Conservation (phyloP, 64 coral and sea anemone species). For the Pocillopora verrucosa region DNA sequence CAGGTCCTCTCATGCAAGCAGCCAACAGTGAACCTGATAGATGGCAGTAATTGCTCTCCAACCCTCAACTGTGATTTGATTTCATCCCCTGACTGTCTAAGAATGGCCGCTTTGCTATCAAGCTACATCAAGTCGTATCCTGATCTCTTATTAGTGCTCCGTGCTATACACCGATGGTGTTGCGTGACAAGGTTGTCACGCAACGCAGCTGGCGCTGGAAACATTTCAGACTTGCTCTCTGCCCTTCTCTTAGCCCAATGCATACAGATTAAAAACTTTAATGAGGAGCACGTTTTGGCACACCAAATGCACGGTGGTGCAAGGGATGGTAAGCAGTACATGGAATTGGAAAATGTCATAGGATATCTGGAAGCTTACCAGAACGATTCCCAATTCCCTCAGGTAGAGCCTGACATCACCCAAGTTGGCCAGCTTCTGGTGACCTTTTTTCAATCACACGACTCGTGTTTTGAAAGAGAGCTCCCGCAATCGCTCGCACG, state of each 20-base stretch:
- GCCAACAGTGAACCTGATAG: neutral
- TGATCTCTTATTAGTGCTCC: conserved; percentile 63
- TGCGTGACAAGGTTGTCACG: conserved; percentile 70
- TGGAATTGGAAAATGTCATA: neutral
- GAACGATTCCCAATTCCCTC: neutral
- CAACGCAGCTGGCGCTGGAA: conserved; percentile 49
- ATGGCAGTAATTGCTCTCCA: neutral
- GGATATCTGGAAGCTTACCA: neutral
- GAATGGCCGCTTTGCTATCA: conserved; percentile 54
- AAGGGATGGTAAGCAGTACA: neutral
- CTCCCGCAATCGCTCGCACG: conserved; percentile 59
- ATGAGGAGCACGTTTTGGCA: neutral
- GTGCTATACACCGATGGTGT: conserved; percentile 79
- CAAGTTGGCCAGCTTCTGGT: conserved; percentile 62
- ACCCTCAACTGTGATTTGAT: conserved; percentile 60
- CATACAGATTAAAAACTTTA: conserved; percentile 16
- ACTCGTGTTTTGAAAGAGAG: conserved; percentile 24
- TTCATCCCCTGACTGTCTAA: conserved; percentile 58
- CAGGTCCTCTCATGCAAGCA: conserved; percentile 71
- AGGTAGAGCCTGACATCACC: neutral
- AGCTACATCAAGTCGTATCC: conserved; percentile 76
- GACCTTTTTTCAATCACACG: conserved; percentile 55
- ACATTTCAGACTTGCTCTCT: conserved; percentile 58
- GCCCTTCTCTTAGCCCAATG: conserved; percentile 77
- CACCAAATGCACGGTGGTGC: neutral